A percentile compares a stretch with the other conserved stretches of the same genome.
Evolutionary conservation across 2,888 invertebrate genomes (phyloP).

Genomic region (Tenthredo notha): DNA sequence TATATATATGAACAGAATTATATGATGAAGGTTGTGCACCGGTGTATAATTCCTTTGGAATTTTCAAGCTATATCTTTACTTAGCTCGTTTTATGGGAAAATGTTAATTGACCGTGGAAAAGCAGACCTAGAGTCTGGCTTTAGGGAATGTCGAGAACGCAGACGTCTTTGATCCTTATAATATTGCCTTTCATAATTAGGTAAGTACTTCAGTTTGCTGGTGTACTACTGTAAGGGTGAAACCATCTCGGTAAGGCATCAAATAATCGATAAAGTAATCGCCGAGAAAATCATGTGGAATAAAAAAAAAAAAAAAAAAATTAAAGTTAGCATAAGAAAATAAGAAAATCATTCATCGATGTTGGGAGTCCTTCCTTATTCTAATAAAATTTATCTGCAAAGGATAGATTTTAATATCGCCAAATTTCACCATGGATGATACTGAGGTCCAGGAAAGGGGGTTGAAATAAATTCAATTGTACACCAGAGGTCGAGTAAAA

Average conservation of each 20-base stretch:
- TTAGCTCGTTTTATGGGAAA: background rate
- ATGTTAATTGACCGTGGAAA: conserved; percentile 7
- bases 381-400: background rate
- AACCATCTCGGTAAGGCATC: background rate
- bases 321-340: background rate
- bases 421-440: background rate
- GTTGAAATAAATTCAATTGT: conserved; percentile 8
- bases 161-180: background rate
- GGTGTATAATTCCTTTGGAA: background rate
- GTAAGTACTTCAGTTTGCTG: background rate
- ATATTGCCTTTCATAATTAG: background rate
- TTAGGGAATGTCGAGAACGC: background rate
- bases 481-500: background rate
- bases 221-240: background rate
- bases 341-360: background rate
- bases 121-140: conserved; percentile 4
- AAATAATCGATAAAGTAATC: background rate
- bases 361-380: background rate
- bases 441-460: background rate
- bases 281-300: background rate
- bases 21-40: background rate
- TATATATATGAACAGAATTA: background rate
- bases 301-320: too few species aligned
- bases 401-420: background rate
- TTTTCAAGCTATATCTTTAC: background rate